A percentile compares a stretch with the other conserved stretches of the same genome.
phyloP scores from a whole-genome alignment of 2,888 invertebrate genomes.

The Hyles lineata region DNA sequence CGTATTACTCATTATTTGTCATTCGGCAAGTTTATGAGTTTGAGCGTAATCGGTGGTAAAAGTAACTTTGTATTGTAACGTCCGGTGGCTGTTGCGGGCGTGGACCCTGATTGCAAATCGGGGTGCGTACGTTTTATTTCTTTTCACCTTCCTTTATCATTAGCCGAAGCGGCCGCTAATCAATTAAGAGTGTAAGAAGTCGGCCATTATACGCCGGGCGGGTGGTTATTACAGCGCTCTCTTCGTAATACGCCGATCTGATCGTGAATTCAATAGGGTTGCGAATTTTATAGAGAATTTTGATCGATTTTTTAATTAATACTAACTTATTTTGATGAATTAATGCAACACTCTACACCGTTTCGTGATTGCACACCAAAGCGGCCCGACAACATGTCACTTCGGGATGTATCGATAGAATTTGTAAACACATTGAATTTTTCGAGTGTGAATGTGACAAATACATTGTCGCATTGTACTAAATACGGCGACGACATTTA shows the following conservation, averaged over 20 bases:
- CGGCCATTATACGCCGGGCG: constrained; percentile 82
- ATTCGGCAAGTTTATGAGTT: constrained; percentile 44
- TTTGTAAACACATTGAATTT: constrained; percentile 70
- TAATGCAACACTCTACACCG: constrained; percentile 22
- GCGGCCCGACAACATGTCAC: neutral
- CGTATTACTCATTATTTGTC: constrained; percentile 51
- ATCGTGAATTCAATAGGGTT: constrained; percentile 83
- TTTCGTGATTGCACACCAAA: constrained; percentile 2
- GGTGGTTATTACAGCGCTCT: constrained; percentile 81
- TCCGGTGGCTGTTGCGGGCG: constrained; percentile 71
- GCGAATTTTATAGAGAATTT: constrained; percentile 77
- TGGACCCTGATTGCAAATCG: constrained; percentile 76
- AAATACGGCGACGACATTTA: constrained; percentile 81
- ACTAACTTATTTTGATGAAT: constrained; percentile 52
- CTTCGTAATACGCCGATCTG: constrained; percentile 81
- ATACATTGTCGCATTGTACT: constrained; percentile 78
- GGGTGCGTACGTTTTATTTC: constrained; percentile 79
- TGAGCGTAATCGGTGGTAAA: constrained; percentile 33
- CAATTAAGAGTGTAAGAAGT: constrained; percentile 85
- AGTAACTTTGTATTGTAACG: constrained; percentile 46
- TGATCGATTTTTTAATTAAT: constrained; percentile 78
- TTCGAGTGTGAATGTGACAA: constrained; percentile 76
- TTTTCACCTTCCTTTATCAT: constrained; percentile 85
- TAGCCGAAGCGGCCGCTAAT: constrained; percentile 84
- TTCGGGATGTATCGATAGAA: constrained; percentile 40